A percentile compares a stretch with the other conserved stretches of the same genome.
Conservation (phyloP, 2,797 vertebrate genomes). For the Pantherophis alleghaniensis region DNA sequence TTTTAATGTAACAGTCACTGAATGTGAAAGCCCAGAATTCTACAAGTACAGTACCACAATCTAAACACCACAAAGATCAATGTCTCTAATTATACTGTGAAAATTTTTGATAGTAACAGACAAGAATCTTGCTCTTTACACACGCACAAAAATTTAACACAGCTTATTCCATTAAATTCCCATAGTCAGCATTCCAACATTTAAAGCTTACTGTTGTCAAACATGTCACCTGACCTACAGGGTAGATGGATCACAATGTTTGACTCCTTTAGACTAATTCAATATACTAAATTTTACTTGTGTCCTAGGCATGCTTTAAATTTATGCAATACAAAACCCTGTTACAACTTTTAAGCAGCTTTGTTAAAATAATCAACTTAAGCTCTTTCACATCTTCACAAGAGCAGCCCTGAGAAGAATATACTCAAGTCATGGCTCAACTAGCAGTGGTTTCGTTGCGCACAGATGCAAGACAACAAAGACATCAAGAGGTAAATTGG, state of each 20-base stretch:
- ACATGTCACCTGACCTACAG: conserved; percentile 36
- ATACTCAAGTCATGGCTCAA: conserved; percentile 69
- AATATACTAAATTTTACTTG: conserved; percentile 33
- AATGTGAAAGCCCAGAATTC: conserved; percentile 22
- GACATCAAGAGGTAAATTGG: conserved; percentile 65
- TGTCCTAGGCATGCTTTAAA: conserved; percentile 39
- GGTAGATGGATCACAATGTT: conserved; percentile 53
- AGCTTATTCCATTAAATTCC: conserved; percentile 12
- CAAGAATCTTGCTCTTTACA: conserved; percentile 7
- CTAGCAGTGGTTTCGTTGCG: conserved; percentile 72
- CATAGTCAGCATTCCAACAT: conserved; percentile 9
- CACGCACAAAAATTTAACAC: conserved; percentile 19
- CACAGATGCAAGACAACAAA: conserved; percentile 40
- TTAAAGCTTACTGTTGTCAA: conserved; percentile 33
- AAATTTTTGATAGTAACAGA: conserved; percentile 2
- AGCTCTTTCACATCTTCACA: conserved; percentile 65
- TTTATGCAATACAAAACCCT: conserved; percentile 64
- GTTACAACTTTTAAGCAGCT: conserved; percentile 65
- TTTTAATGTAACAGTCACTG: conserved; percentile 34
- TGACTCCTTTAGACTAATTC: conserved; percentile 55
- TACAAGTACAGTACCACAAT: conserved; percentile 11
- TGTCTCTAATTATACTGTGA: conserved; percentile 4
- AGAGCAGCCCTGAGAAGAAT: conserved; percentile 77
- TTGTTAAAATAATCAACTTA: conserved; percentile 68
- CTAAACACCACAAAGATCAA: conserved; percentile 19